A percentile compares a stretch with the other conserved stretches of the same genome.
Conservation (phyloP, 2,113 vertebrate genomes). For the Pterocles gutturalis region DNA sequence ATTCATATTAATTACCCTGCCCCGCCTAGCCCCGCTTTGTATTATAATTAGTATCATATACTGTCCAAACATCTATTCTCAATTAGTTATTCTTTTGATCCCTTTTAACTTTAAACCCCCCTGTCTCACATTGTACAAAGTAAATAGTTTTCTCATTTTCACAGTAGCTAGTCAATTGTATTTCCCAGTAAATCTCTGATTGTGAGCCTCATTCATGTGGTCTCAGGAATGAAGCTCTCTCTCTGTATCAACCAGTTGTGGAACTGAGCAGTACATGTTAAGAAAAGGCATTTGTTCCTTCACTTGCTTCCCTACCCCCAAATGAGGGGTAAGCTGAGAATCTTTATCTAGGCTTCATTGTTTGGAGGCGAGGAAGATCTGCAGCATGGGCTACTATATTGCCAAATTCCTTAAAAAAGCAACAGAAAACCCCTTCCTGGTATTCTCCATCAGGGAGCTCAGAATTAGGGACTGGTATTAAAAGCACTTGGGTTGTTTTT, state of each 20-base stretch:
- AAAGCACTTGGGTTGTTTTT: neutral
- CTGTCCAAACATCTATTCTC: no score
- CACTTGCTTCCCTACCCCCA: no score
- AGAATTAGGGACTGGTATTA: neutral
- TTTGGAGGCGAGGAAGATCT: neutral
- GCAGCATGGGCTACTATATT: neutral
- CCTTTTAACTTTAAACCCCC: no score
- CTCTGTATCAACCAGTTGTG: neutral
- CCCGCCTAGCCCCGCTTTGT: no score
- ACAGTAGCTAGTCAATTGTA: neutral
- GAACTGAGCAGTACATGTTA: neutral
- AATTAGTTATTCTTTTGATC: no score
- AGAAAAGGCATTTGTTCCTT: neutral
- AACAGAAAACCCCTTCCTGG: neutral
- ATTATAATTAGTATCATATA: no score
- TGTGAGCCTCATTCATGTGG: neutral
- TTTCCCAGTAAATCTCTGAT: slow-evolving; percentile 20
- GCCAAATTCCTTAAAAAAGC: neutral
- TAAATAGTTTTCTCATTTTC: slow-evolving; percentile 15
- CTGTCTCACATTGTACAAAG: no score
- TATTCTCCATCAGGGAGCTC: neutral
- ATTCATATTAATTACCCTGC: no score
- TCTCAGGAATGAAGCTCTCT: neutral
- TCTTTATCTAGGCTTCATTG: neutral
- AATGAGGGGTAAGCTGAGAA: neutral